A percentile compares a stretch with the other conserved stretches of the same genome.
Evolutionary conservation across 2,888 invertebrate species (phyloP).

Genomic region (Pedicia rivosa): DNA sequence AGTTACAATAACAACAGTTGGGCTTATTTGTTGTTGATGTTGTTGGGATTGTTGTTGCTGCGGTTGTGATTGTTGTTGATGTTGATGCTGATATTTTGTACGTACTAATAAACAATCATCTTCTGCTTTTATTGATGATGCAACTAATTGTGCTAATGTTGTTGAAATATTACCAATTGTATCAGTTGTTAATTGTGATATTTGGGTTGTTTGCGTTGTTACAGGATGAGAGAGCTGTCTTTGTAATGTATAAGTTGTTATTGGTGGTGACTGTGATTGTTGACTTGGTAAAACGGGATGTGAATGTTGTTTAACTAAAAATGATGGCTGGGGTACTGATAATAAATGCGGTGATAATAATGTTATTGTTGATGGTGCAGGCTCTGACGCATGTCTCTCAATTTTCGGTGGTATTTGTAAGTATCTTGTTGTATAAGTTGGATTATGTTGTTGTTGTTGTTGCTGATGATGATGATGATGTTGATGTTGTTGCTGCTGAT

Average conservation of each 20-base stretch:
- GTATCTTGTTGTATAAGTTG: slow-evolving; percentile 20
- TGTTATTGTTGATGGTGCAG: slow-evolving; percentile 30
- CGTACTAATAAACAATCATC: too few relatives aligned
- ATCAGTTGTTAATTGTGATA: not conserved
- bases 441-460: slow-evolving; percentile 14
- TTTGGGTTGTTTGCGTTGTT: slow-evolving; percentile 11
- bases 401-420: slow-evolving; percentile 36
- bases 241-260: slow-evolving; percentile 25
- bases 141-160: slow-evolving; percentile 9
- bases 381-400: slow-evolving; percentile 42
- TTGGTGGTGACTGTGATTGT: slow-evolving; percentile 23
- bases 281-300: slow-evolving; percentile 46
- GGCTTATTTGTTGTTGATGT: slow-evolving; percentile 21
- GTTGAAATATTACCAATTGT: slow-evolving; percentile 2
- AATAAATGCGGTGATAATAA: slow-evolving; percentile 38
- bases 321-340: slow-evolving; percentile 37
- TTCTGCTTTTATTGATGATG: slow-evolving; percentile 9
- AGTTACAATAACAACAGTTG: slow-evolving; percentile 25
- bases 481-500: slow-evolving; percentile 14
- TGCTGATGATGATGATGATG: slow-evolving; percentile 14
- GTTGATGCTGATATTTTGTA: not conserved
- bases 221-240: slow-evolving; percentile 37
- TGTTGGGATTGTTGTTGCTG: slow-evolving; percentile 6
- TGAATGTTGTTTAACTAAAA: slow-evolving; percentile 48
- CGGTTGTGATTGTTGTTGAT: too few relatives aligned